phyloP scores from a whole-genome alignment of 1,140 invertebrate genomes.

The Drosophila sproati region DNA sequence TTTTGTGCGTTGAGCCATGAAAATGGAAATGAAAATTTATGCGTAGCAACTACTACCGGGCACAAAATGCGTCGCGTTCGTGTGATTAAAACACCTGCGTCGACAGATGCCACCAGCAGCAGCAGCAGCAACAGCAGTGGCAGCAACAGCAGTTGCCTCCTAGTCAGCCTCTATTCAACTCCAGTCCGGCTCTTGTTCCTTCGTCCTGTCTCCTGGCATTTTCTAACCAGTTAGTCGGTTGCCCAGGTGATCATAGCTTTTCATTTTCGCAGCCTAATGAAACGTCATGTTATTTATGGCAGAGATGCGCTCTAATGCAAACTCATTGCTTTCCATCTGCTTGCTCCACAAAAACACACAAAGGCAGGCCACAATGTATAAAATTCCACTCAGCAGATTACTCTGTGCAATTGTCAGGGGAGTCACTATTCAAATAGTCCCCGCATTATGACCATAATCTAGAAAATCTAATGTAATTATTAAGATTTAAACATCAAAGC shows the following conservation, averaged over 20 bases:
- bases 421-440: not conserved
- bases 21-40: slow-evolving; percentile 83
- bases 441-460: not conserved
- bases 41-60: slow-evolving; percentile 43
- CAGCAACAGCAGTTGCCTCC: slow-evolving; percentile 7
- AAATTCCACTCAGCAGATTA: slow-evolving; percentile 19
- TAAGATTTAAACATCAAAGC: not conserved
- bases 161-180: slow-evolving; percentile 16
- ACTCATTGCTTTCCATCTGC: slow-evolving; percentile 70
- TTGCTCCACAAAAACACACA: not conserved
- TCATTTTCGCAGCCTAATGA: slow-evolving; percentile 73
- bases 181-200: slow-evolving; percentile 23
- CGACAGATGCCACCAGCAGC: slow-evolving; percentile 63
- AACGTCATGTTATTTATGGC: slow-evolving; percentile 81
- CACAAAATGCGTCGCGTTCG: slow-evolving; percentile 42
- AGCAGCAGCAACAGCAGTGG: slow-evolving; percentile 15
- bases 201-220: slow-evolving; percentile 8
- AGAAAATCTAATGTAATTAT: not conserved
- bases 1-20: slow-evolving; percentile 74
- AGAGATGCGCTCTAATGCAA: slow-evolving; percentile 72
- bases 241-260: slow-evolving; percentile 73
- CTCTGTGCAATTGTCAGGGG: not conserved
- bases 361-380: slow-evolving; percentile 16
- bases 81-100: slow-evolving; percentile 80
- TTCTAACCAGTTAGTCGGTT: slow-evolving; percentile 3